Conservation (phyloP, 2,797 vertebrate genomes). For the Artibeus lituratus region DNA sequence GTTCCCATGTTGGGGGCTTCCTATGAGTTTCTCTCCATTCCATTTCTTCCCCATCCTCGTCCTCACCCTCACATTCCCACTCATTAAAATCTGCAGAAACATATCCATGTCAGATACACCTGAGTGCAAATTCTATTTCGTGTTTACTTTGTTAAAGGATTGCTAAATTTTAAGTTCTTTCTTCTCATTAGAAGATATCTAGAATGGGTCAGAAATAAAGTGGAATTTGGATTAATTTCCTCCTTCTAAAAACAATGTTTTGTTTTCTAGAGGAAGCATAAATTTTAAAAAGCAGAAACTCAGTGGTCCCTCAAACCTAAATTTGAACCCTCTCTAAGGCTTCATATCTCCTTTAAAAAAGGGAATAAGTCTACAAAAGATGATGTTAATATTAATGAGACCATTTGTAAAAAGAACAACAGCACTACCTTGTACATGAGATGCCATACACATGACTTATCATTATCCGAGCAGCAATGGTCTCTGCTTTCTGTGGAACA, state of each 20-base stretch:
- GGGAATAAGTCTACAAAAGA: background rate
- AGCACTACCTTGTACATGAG: background rate
- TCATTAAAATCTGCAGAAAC: background rate
- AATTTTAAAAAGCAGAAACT: background rate
- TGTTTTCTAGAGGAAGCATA: background rate
- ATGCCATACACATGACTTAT: background rate
- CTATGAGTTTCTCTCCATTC: background rate
- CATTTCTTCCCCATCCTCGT: background rate
- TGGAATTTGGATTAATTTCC: background rate
- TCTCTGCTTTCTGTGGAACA: background rate
- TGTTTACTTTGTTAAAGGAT: background rate
- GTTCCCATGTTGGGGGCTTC: background rate
- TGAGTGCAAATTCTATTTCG: background rate
- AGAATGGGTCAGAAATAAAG: background rate
- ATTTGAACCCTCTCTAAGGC: background rate
- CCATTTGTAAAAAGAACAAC: slow-evolving; percentile 30
- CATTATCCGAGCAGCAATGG: background rate
- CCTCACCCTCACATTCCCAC: background rate
- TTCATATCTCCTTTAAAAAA: background rate
- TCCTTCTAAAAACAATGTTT: background rate
- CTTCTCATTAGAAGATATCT: background rate
- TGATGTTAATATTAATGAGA: slow-evolving; percentile 15
- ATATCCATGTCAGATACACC: background rate
- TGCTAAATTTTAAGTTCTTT: background rate
- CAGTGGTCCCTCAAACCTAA: background rate